Base-by-base conservation (phyloP, 2,797 vertebrate species). In the Cynodonichthys magdalenae region DNA sequence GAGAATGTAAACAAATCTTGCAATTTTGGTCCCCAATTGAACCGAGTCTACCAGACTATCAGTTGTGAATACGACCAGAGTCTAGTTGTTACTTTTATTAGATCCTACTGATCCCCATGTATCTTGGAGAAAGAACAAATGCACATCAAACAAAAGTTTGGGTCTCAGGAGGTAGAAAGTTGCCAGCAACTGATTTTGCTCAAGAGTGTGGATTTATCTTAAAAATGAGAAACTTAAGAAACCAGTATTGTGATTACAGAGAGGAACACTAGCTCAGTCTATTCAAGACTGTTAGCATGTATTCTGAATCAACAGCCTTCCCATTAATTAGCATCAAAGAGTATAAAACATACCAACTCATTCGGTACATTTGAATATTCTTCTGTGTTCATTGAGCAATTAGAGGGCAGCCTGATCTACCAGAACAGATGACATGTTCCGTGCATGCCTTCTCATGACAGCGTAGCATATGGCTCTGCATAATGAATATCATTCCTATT, bases 401-500 rank as follows among this genome's bases (percentile, higher is more conserved):
- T 8, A 15, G 4, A 9, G 27, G 8, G 19, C 11, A 20, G 57
- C 20, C 6, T 31, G 8, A 3, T 36, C 20, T 47, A n/a, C 51
- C 20, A 49, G 20, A n/a, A 36, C 24, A 31, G 45, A 24, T 9
- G 1, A 57, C 14, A 5, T 44, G 18, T 56, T 31, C 42, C 34
- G 57, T 15, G 17, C 28, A 50, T 27, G 46, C 15, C 63, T 64
- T 20, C n/a, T 56, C 18, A 56, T 28, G 15, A 28, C 17, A 28
- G 15, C 3, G 6, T 3, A 52, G 62, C 61, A 66, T 57, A 50
- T 62, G 63, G 59, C 29, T 8, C 48, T 10, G 49, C 59, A 62
- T 75, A 53, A 75, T 77, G 6, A 58, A 71, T 71, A 19, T 39
- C 10, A 51, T 63, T 63, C 17, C 19, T 17, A 4, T 28, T 39